Conservation (phyloP, 2,113 vertebrate species). For the Dascyllus trimaculatus region DNA sequence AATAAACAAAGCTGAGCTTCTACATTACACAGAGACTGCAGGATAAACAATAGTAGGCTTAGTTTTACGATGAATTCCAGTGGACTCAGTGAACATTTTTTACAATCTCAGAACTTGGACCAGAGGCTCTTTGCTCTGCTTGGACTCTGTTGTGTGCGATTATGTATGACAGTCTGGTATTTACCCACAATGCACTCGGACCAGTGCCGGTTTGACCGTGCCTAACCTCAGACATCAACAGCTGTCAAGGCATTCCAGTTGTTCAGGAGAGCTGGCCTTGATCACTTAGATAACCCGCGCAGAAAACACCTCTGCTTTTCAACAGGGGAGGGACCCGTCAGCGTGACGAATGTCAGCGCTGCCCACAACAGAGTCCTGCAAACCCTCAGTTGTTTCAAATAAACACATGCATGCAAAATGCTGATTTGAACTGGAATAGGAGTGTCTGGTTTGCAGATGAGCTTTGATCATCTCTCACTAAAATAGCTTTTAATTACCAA, state of each 20-base stretch:
- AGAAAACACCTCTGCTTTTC: conserved; percentile 21
- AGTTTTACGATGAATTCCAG: conserved; percentile 64
- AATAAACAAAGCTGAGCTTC: conserved; percentile 49
- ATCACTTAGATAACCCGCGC: conserved; percentile 12
- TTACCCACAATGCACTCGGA: conserved; percentile 53
- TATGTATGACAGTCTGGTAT: conserved; percentile 54
- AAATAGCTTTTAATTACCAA: not conserved
- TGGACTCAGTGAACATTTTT: conserved; percentile 19
- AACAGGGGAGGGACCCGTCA: conserved; percentile 14
- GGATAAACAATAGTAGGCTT: conserved; percentile 48
- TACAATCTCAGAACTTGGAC: conserved; percentile 23
- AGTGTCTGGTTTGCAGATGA: not conserved
- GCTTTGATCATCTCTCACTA: not conserved
- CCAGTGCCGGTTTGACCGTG: not conserved
- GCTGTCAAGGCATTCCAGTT: conserved; percentile 41
- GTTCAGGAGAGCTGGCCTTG: not conserved
- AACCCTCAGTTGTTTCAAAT: not conserved
- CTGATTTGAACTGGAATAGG: not conserved
- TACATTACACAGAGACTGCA: conserved; percentile 51
- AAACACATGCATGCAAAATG: not conserved
- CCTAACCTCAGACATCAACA: conserved; percentile 28
- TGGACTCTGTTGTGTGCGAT: conserved; percentile 28
- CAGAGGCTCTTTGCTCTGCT: conserved; percentile 27
- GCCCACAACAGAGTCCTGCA: not conserved
- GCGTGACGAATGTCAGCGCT: not conserved